Conservation (phyloP, 2,113 vertebrate species). For the Phasianus colchicus region DNA sequence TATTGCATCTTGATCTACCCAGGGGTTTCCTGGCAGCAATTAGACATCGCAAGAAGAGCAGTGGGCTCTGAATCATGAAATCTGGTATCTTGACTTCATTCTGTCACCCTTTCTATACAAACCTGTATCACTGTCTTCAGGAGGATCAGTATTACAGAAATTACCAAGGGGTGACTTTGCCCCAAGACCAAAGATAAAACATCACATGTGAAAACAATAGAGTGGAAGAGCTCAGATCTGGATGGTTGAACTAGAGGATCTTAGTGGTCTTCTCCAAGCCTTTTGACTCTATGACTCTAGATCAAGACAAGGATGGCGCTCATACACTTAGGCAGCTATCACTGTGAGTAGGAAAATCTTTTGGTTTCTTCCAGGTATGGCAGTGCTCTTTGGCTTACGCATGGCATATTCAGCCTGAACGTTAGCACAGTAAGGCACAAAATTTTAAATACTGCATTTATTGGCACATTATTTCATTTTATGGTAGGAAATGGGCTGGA, state of each 20-base stretch:
- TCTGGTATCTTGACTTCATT: not conserved
- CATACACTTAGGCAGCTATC: not conserved
- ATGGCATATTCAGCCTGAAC: not conserved
- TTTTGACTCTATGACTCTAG: not conserved
- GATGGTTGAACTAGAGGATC: too few relatives aligned
- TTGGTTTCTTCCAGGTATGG: not conserved
- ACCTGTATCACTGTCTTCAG: not conserved
- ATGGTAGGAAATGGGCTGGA: slow-evolving; percentile 15
- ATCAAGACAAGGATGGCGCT: too few relatives aligned
- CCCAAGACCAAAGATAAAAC: not conserved
- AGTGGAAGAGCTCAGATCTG: not conserved
- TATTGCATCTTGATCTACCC: fast-evolving
- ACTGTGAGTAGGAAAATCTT: not conserved
- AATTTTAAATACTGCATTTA: slow-evolving; percentile 25
- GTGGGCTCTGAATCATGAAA: not conserved
- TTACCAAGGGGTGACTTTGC: not conserved
- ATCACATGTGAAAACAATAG: fast-evolving
- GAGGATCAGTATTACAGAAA: not conserved
- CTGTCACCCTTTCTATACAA: not conserved
- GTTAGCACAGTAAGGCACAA: not conserved
- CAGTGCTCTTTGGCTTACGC: not conserved
- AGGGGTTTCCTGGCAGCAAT: not conserved
- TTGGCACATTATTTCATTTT: not conserved
- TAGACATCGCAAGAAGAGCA: not conserved
- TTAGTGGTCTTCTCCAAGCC: not conserved